A percentile compares a stretch with the other conserved stretches of the same genome.
Evolutionary conservation across 2,797 vertebrate species (phyloP).

Genomic region (Gymnopithys bicolor): DNA sequence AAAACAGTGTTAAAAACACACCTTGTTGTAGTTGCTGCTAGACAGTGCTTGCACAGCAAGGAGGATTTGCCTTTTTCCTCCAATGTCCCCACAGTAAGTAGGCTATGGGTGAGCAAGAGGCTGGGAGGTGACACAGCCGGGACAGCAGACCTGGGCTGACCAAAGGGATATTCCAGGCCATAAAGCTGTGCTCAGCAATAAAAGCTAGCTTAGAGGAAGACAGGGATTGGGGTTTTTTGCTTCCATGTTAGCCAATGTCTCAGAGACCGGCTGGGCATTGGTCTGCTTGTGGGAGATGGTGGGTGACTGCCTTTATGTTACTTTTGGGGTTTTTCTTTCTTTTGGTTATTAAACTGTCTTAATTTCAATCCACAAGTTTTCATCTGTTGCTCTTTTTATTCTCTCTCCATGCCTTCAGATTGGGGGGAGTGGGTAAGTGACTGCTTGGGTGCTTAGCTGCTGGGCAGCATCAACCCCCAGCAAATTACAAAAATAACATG

Average conservation of each 20-base stretch:
- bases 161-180: not conserved
- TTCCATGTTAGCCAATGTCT: rapidly evolving
- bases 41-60: not conserved
- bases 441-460: not conserved
- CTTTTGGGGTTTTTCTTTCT: not conserved
- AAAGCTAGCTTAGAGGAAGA: not conserved
- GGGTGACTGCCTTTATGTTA: not conserved
- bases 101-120: not conserved
- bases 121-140: not conserved
- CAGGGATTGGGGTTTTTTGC: rapidly evolving
- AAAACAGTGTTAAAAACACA: not conserved
- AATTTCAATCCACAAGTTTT: not conserved
- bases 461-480: not conserved
- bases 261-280: not conserved
- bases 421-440: not conserved
- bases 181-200: not conserved
- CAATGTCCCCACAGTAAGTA: rapidly evolving
- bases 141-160: not conserved
- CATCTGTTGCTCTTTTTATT: not conserved
- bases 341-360: not conserved
- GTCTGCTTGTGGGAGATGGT: not conserved
- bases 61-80: not conserved
- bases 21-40: not conserved
- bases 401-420: rapidly evolving
- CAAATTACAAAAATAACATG: not conserved